A percentile compares a stretch with the other conserved stretches of the same genome.
Evolutionary conservation across 2,113 vertebrate genomes (phyloP).

Genomic region (Chionomys nivalis): DNA sequence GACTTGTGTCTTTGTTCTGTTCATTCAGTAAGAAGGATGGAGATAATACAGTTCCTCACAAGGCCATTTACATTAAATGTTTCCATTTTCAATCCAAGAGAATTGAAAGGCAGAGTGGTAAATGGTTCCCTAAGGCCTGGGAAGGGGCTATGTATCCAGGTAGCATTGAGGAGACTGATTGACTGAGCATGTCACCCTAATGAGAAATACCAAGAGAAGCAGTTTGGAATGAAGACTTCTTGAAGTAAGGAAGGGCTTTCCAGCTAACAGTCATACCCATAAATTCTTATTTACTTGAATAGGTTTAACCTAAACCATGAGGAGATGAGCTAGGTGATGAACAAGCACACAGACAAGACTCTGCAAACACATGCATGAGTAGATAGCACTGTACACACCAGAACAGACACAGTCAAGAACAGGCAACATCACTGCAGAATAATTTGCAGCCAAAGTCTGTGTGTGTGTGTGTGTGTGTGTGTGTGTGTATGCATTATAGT

Average conservation of each 20-base stretch:
- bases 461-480: neutral
- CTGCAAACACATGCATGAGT: constrained; percentile 89
- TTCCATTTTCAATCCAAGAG: constrained; percentile 37
- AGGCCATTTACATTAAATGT: neutral
- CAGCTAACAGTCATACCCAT: constrained; percentile 83
- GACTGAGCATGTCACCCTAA: neutral
- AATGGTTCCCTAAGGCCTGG: constrained; percentile 2
- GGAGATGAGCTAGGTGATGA: constrained; percentile 82
- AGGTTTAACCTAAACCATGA: constrained; percentile 84
- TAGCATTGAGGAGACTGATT: neutral
- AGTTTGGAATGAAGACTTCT: constrained; percentile 54
- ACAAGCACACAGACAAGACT: constrained; percentile 83
- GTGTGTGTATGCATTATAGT: neutral
- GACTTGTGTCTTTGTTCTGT: neutral
- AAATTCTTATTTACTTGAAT: constrained; percentile 80
- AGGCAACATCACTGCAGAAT: constrained; percentile 80
- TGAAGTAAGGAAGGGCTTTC: constrained; percentile 64
- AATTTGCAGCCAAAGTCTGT: constrained; percentile 81
- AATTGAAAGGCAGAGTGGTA: neutral
- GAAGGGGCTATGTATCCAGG: neutral
- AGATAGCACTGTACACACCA: constrained; percentile 82
- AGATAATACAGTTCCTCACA: neutral
- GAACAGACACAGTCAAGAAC: constrained; percentile 81
- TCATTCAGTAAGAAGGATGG: neutral
- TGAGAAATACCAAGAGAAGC: constrained; percentile 28